Base-by-base conservation (phyloP, 2,888 invertebrate species). In the Chorisops tibialis region DNA sequence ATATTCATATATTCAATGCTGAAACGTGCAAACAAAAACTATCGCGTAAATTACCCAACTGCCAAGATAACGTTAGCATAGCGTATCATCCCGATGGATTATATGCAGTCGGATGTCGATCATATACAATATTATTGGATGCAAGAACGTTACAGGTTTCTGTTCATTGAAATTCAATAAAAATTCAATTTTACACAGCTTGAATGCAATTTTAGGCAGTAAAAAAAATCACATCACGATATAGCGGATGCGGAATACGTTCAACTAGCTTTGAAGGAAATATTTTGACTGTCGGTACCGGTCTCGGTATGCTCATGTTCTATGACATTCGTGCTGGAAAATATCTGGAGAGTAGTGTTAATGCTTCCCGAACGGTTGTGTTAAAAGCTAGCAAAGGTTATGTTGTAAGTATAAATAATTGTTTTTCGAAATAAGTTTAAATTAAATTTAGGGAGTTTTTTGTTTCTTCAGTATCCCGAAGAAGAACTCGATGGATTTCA, bases 101-200 rank as follows among this genome's bases (percentile, higher is more conserved):
- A 45, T 96, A 96, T 79, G 96, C 95, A 1, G 90, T 96, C 48
- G 97, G 96, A 1, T 96, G 96, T 73, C 88, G 93, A 68, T 95
- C 95, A 1, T 93, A 95, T 76, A 93, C 96, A 0, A 82, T 95
- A 50, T 81, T 96, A 16, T 80, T 96, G 64, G 96, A 97, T 79
- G 89, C 93, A 24, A 83, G 95, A 69, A 93, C 93, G 21, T 80
- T 95, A 64, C 93, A 89, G 74, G 83, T 85, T 65, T 76, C 63
- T 61, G 49, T 11, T n/a, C 11, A 35, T n/a, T 12, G 18, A 47
- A 18, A 43, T 1, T 14, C 7, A 14, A 1, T 43, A 43, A 43
- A 14, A 11, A 9, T 7, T 43, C 9, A 43, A 43, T 11, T 43
- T 7, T 9, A 37, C 6, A 11, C 7, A 37, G 6, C 37, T 37